Conservation (phyloP, 2,888 invertebrate species). For the Buathra laborator region DNA sequence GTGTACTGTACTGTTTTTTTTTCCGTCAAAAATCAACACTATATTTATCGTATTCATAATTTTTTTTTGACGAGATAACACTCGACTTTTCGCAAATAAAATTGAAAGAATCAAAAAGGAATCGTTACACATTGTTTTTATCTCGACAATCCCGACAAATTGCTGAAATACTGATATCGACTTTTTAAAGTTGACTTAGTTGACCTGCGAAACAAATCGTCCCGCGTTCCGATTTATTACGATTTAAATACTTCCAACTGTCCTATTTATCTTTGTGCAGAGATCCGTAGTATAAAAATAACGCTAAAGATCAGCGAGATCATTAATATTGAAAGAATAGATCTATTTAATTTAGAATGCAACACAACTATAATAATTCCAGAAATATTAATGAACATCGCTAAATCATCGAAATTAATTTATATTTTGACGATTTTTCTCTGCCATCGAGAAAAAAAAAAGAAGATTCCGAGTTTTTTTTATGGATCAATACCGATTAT, state of each 20-base stretch:
- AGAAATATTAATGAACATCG: background rate
- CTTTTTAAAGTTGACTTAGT: too few species aligned
- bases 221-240: too few species aligned
- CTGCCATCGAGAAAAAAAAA: too few species aligned
- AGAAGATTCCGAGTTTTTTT: too few species aligned
- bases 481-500: too few species aligned
- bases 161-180: background rate
- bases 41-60: background rate
- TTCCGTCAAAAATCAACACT: background rate
- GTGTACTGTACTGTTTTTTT: background rate
- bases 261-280: too few species aligned
- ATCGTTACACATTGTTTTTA: too few species aligned
- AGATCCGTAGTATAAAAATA: too few species aligned
- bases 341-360: background rate
- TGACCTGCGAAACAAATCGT: too few species aligned
- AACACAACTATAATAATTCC: background rate
- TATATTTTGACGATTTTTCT: background rate
- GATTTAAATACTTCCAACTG: too few species aligned
- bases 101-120: too few species aligned
- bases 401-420: background rate
- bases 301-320: background rate
- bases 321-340: background rate
- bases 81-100: too few species aligned
- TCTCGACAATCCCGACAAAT: background rate
- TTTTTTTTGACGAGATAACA: background rate